Percentiles rank a stretch among this genome's conserved stretches.
Evolutionary conservation across 1,140 invertebrate genomes (phyloP).

Genomic region (Drosophila pandora): DNA sequence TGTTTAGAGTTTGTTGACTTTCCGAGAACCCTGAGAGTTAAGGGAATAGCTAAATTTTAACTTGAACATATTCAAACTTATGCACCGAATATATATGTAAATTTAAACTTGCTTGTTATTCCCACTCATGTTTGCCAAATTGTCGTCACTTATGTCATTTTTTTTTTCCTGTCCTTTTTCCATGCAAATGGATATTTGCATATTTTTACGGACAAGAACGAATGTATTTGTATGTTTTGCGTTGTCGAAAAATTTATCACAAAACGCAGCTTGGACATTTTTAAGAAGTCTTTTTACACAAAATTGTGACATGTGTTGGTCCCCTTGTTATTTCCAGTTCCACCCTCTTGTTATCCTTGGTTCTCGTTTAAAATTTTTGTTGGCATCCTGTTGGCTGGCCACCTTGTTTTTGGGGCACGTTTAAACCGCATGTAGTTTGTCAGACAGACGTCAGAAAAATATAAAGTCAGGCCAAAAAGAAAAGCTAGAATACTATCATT

Average conservation of each 20-base stretch:
- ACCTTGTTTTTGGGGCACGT: conserved; percentile 22
- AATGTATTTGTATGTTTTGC: conserved; percentile 7
- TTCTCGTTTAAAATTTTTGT: conserved; percentile 32
- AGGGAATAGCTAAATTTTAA: conserved; percentile 38
- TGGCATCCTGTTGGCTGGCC: conserved; percentile 13
- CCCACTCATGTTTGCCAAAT: conserved; percentile 61
- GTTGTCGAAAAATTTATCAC: conserved; percentile 37
- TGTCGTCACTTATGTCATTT: conserved; percentile 71
- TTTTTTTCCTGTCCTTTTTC: conserved; percentile 11
- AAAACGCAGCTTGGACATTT: conserved; percentile 64
- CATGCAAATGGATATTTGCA: conserved; percentile 69
- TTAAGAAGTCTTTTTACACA: conserved; percentile 70
- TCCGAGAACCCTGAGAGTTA: conserved; percentile 20
- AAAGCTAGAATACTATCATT: too few species aligned
- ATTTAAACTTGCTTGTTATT: conserved; percentile 44
- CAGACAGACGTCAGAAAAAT: not conserved
- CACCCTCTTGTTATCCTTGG: conserved; percentile 7
- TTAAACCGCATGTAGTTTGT: conserved; percentile 18
- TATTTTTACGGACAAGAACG: conserved; percentile 57
- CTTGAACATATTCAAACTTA: conserved; percentile 35
- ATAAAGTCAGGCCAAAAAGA: not conserved
- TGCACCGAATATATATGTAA: conserved; percentile 30
- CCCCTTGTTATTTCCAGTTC: conserved; percentile 44
- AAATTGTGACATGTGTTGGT: conserved; percentile 76
- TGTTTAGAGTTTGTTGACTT: conserved; percentile 38